Evolutionary conservation across 1,140 invertebrate species (phyloP).

Genomic region (Theocolax elegans): DNA sequence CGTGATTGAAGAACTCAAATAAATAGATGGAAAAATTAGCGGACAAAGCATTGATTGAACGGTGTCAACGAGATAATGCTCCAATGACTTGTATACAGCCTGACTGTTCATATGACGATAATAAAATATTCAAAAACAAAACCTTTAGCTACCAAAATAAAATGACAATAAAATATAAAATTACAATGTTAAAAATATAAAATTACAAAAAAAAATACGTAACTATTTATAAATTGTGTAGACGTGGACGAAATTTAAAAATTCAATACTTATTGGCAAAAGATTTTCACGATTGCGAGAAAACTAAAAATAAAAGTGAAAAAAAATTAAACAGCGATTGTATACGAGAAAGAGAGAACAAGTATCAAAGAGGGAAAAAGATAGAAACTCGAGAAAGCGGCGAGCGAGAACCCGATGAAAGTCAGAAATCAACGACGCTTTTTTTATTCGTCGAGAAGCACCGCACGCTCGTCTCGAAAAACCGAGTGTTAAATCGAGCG

Average conservation of each 20-base stretch:
- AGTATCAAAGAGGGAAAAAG: too few species aligned
- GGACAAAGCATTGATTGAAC: constrained; percentile 21
- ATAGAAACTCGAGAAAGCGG: neutral
- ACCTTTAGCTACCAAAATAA: too few species aligned
- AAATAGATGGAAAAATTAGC: constrained; percentile 20
- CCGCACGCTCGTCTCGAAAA: constrained; percentile 9
- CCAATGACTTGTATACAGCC: neutral
- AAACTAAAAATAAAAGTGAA: neutral
- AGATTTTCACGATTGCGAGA: neutral
- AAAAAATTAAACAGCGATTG: too few species aligned
- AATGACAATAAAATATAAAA: too few species aligned
- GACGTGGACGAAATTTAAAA: neutral
- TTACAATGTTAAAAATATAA: too few species aligned
- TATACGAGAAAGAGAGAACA: neutral
- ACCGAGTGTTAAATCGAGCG: constrained; percentile 30
- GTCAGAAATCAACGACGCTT: constrained; percentile 11
- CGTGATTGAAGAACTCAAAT: constrained; percentile 11
- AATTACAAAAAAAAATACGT: too few species aligned
- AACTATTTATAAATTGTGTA: neutral
- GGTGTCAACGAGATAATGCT: constrained; percentile 33
- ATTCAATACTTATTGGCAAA: neutral
- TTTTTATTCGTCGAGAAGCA: neutral
- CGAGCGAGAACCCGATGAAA: constrained; percentile 1
- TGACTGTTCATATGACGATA: neutral
- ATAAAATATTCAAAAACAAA: neutral